Evolutionary conservation across 2,888 invertebrate species (phyloP), one percentile per base, ranked within the genome.

Genomic region (Mechanitis messenoides): DNA sequence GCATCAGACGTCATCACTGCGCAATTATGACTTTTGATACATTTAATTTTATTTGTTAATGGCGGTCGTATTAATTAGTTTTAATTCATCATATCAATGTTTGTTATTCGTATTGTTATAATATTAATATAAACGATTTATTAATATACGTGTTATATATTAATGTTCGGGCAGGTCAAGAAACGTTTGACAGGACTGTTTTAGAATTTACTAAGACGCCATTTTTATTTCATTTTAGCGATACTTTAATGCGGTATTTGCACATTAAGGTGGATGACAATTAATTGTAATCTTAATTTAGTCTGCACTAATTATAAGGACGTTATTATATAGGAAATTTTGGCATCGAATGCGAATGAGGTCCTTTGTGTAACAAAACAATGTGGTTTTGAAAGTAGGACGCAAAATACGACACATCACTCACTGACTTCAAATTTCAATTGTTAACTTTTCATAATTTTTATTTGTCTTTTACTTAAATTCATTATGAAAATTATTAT

Each of bases 271-370:
- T 11, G 11, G 42, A 42, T 78, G 74, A 82, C 81, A 79, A 84
- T 85, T 84, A 80, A 83, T 69, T 74, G 73, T 68, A 63, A 69
- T 80, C 77, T 84, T 84, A 84, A 84, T 85, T 85, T 80, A 80
- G 83, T 9, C 75, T 70, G 71, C 72, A 71, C 80, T 83, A 84
- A 85, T 83, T 84, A 83, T 84, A 81, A 83, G 81, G 80, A 79
- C 81, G 63, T 63, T 64, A 64, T 66, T 56, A 67, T 31, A 31
- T 68, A 65, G 60, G 61, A 61, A 61, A 68, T 71, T 69, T 68
- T 69, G 66, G 70, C 71, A 70, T 64, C 62, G 61, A 31, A 56
- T 64, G 47, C 62, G 59, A 71, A 63, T 65, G 66, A 68, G 55
- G 20, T 46, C 54, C 53, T 60, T 33, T 56, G 62, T 46, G 55